phyloP scores from a whole-genome alignment of 2,797 vertebrate genomes.

The Poecilia picta region DNA sequence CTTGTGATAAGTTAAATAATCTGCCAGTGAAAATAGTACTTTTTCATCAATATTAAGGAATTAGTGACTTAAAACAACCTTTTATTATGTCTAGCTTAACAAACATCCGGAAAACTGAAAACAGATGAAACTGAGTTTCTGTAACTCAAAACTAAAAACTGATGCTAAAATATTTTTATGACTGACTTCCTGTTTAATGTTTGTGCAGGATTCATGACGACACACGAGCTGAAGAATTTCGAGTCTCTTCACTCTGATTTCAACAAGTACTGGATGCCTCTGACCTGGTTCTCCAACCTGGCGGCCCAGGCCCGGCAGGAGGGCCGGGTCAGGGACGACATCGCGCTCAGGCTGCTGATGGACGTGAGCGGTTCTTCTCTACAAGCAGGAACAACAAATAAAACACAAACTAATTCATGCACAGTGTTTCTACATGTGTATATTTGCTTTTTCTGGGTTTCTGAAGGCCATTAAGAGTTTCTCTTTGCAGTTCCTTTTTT shows the following conservation, averaged over 20 bases:
- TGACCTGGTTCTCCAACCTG: slow-evolving; percentile 91
- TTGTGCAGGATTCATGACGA: slow-evolving; percentile 87
- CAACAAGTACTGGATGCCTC: slow-evolving; percentile 95
- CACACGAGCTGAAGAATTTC: slow-evolving; percentile 82
- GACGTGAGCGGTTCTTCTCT: slow-evolving; percentile 76
- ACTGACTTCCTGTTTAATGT: neutral
- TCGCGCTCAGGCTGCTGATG: slow-evolving; percentile 88
- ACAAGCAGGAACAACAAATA: neutral
- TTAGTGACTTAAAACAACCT: too few species aligned
- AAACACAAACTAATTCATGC: neutral
- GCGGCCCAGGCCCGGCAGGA: slow-evolving; percentile 85
- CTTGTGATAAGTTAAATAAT: too few species aligned
- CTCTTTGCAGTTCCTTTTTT: neutral
- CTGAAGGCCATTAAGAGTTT: neutral
- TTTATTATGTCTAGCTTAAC: too few species aligned
- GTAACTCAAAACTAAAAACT: neutral
- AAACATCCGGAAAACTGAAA: too few species aligned
- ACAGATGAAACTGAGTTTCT: too few species aligned
- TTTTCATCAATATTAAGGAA: too few species aligned
- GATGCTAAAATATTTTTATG: neutral
- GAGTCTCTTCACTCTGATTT: slow-evolving; percentile 89
- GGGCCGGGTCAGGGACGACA: slow-evolving; percentile 84
- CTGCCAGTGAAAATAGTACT: too few species aligned
- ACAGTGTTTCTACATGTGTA: neutral
- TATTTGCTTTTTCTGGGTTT: neutral